These are phyloP conservation scores for Biston betularia DNA, from an alignment of 2,888 invertebrate species.

Conservation along the genomic window DNA sequence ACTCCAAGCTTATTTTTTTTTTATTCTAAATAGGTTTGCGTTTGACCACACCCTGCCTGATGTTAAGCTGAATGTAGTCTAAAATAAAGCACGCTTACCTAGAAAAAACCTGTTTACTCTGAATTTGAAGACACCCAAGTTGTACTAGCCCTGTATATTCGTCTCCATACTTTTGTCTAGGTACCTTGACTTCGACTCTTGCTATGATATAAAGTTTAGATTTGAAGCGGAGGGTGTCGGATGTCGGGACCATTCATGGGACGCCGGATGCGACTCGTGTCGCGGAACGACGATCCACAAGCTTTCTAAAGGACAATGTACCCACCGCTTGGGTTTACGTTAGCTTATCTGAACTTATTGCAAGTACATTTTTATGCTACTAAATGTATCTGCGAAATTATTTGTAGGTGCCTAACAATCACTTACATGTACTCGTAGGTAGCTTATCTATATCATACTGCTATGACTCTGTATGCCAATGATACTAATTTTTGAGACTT, in stretches of 20 bases:
- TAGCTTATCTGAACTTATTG: slow-evolving; percentile 24
- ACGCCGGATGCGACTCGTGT: slow-evolving; percentile 68
- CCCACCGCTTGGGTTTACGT: slow-evolving; percentile 18
- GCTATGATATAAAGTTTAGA: slow-evolving; percentile 32
- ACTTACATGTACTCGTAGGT: no score
- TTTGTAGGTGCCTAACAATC: no score
- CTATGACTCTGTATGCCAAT: no score
- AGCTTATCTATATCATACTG: no score
- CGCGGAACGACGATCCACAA: slow-evolving; percentile 57
- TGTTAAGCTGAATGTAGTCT: no score
- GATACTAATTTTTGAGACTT: no score
- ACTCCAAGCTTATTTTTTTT: no score
- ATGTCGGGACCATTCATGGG: slow-evolving; percentile 65
- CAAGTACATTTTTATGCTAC: neutral
- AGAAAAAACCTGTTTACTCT: no score
- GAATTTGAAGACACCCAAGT: no score
- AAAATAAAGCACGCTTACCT: no score
- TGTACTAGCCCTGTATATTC: neutral
- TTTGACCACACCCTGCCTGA: no score
- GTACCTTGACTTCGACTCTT: slow-evolving; percentile 14
- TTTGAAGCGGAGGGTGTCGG: slow-evolving; percentile 60
- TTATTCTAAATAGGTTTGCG: no score
- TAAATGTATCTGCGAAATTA: neutral
- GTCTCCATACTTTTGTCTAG: slow-evolving; percentile 9
- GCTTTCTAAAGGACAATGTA: slow-evolving; percentile 42